Base-by-base conservation (phyloP, 1,140 invertebrate species). In the Drosophila sp. region DNA sequence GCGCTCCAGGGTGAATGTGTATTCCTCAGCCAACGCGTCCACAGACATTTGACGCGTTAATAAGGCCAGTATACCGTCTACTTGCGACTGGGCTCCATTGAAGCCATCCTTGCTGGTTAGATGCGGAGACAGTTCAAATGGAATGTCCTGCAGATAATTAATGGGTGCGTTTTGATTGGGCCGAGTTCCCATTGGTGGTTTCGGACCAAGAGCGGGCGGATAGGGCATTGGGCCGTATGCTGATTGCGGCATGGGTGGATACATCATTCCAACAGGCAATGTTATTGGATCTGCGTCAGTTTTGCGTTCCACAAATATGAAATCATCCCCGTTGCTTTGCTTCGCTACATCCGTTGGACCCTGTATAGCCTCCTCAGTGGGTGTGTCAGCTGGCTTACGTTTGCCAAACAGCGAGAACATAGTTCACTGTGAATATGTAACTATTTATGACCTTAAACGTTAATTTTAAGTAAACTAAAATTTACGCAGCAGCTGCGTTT, bases 141-240 rank as follows among this genome's bases (percentile, higher is more conserved):
- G 90, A 65, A 91, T 80, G 57, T 89, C 90, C 46, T 91, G 89
- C 34, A 91, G 48, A 69, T 91, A 91, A 29, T 82, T 78, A 16
- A 74, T 59, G 43, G 87, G 86, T 7, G 61, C 54, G 34, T 43
- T 54, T n/a, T 25, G 27, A n/a, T 46, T 53, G 0, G 50, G 7
- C 4, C 25, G 0, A 27, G 32, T 4, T 16, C 43, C 21, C 34
- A 50, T 6, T 11, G 21, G 21, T 18, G 32, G 69, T n/a, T 59
- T 63, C 0, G 45, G 16, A n/a, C 58, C 72, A 0, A 72, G 58
- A n/a, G 72, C 54, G 7, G 78, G 73, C 14, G 86, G 86, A 34
- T 90, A 90, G 1, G 90, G 83, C 58, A 87, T 57, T 9, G 63
- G 45, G 11, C 59, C 76, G 7, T 67, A 87, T 1, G 59, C 48